phyloP scores from a whole-genome alignment of 2,113 vertebrate genomes.

The Myotis lucifugus region DNA sequence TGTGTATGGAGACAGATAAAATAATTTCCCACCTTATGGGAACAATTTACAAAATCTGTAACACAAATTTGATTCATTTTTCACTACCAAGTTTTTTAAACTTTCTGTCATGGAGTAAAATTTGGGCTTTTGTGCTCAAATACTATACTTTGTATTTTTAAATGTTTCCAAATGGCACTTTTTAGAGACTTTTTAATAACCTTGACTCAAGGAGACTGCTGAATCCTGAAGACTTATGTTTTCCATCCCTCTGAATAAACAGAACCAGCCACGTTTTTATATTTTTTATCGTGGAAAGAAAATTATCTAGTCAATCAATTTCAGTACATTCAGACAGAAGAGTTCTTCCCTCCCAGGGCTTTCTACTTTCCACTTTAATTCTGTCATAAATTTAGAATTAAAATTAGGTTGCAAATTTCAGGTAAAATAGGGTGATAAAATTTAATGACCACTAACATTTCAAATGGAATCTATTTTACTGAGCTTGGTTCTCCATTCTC shows the following conservation, averaged over 20 bases:
- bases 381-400: slow-evolving; percentile 77
- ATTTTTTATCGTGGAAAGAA: slow-evolving; percentile 69
- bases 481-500: slow-evolving; percentile 54
- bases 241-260: slow-evolving; percentile 54
- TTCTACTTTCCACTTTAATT: slow-evolving; percentile 75
- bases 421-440: slow-evolving; percentile 77
- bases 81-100: not conserved
- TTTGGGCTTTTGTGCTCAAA: slow-evolving; percentile 30
- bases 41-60: slow-evolving; percentile 1
- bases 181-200: not conserved
- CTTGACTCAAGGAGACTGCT: not conserved
- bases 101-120: slow-evolving; percentile 20
- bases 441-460: slow-evolving; percentile 76
- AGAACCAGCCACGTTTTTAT: slow-evolving; percentile 19
- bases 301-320: slow-evolving; percentile 55
- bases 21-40: not conserved
- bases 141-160: slow-evolving; percentile 35
- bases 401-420: slow-evolving; percentile 80
- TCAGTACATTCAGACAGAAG: slow-evolving; percentile 41
- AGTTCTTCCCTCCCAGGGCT: slow-evolving; percentile 47
- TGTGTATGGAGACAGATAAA: not conserved
- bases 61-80: slow-evolving; percentile 10
- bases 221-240: not conserved
- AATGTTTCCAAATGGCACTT: slow-evolving; percentile 29
- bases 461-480: slow-evolving; percentile 72